phyloP scores from a whole-genome alignment of 2,797 vertebrate genomes.

The Chromis chromis region DNA sequence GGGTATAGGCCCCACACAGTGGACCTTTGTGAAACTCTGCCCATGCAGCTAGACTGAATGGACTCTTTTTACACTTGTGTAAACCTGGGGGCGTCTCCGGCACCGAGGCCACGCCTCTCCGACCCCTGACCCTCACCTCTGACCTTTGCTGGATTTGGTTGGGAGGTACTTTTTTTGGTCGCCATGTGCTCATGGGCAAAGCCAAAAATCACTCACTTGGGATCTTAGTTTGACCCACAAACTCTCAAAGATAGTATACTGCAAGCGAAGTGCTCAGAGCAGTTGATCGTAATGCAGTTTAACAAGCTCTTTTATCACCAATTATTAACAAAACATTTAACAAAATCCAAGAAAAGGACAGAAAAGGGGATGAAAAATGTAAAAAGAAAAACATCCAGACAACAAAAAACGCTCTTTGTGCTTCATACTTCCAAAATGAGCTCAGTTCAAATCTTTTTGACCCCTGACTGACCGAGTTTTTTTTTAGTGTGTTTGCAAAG shows the following conservation, averaged over 20 bases:
- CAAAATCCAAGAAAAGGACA: background rate
- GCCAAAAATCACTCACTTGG: slow-evolving; percentile 35
- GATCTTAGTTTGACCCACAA: slow-evolving; percentile 21
- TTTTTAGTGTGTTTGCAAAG: slow-evolving; percentile 51
- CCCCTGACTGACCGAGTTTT: slow-evolving; percentile 58
- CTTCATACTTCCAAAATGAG: background rate
- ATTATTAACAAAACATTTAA: background rate
- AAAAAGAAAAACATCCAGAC: background rate
- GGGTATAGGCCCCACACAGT: slow-evolving; percentile 78
- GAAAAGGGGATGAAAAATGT: background rate
- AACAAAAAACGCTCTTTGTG: background rate
- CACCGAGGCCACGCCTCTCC: slow-evolving; percentile 74
- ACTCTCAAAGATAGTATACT: background rate
- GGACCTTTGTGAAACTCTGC: slow-evolving; percentile 85
- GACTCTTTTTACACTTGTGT: slow-evolving; percentile 87
- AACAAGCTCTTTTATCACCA: background rate
- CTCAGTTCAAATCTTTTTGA: slow-evolving; percentile 42
- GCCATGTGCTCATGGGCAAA: slow-evolving; percentile 68
- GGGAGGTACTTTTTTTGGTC: slow-evolving; percentile 71
- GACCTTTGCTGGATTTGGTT: slow-evolving; percentile 83
- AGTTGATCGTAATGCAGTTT: background rate
- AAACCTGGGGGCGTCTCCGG: slow-evolving; percentile 84
- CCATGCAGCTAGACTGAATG: slow-evolving; percentile 82
- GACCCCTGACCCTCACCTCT: slow-evolving; percentile 85
- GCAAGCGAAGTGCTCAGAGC: background rate